Base-by-base conservation (phyloP, 2,797 vertebrate genomes). In the Caiman crocodilus region DNA sequence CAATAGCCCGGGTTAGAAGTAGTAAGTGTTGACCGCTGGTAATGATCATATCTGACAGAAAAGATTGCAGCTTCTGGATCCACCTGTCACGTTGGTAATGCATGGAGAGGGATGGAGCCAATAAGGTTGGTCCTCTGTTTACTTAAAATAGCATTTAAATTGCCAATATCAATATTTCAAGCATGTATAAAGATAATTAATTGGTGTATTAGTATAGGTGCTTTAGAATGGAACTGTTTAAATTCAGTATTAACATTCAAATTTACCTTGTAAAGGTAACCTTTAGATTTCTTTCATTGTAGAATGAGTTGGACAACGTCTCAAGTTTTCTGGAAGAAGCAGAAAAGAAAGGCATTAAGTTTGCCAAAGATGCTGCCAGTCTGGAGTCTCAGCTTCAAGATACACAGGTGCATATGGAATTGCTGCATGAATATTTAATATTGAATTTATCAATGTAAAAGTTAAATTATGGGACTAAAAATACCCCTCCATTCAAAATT, bases 371-470 rank as follows among this genome's bases (percentile, higher is more conserved):
- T 35, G 98, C 98, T 0, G 97, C 99, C 56, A 98, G 98, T 77
- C 96, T 99, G 82, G 99, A 99, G 96, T 99, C 99, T n/a, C 99
- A 99, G 92, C 98, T 99, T 42, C 99, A 99, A 96, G 99, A 99
- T 75, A 99, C 99, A 3, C 99, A 99, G 98, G 99, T 99, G 93
- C 84, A 87, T 90, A 21, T 5, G 16, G 20, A 74, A 42, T 28
- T 63, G 42, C 5, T 50, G 85, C 67, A 76, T 79, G n/a, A n/a
- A 15, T 65, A 71, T 75, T 35, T 78, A 73, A 14, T 42, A 2
- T 57, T 28, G 73, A 9, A 30, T 85, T 55, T 89, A 64, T 64
- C 69, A 74, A 86, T 28, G 0, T 79, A 59, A 85, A 11, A 10
- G 58, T 50, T 15, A 21, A 73, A 61, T 57, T 76, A 23, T 23